Base-by-base conservation (phyloP, 2,797 vertebrate species). In the Neomorphus geoffroyi region DNA sequence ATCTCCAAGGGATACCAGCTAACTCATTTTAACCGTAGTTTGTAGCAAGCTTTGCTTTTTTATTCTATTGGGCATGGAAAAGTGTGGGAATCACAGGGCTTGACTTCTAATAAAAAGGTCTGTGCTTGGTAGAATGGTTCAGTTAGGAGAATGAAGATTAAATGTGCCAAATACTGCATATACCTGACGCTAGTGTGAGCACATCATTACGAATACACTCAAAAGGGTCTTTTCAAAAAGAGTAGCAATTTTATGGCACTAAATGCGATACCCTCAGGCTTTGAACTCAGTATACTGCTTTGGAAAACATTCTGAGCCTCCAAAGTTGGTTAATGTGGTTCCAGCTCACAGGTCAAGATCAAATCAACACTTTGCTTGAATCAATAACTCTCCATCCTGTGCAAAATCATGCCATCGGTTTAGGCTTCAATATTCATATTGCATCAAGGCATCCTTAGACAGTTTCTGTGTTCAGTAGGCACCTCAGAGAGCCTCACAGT, bases 181-280 rank as follows among this genome's bases (percentile, higher is more conserved):
- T 50, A 43, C 22, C 32, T 61, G 18, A 61, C 5, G 7, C 3
- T 13, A 0, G 0, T 15, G 23, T 45, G 45, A 86, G 50, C 24
- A 53, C 13, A 5, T 5, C 16, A 57, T 37, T 71, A 13, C 69
- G 74, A 92, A 22, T 50, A 56, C 48, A 56, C 26, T 15, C 32
- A 53, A 67, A 75, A 27, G 12, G 11, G 10, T 90, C 30, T 28
- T 57, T 57, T 71, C 37, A 10, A 58, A 84, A 90, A 79, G 16
- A 7, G 13, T 30, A 46, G 30, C 11, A 33, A 37, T 67, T 88
- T 90, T 30, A 54, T 71, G 50, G 30, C 27, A 32, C 15, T 71
- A 61, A 65, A 14, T 70, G 51, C 10, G 14, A 57, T 19, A 67
- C 3, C 17, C 9, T 69, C 57, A 80, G 8, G 37, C 23, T 86